Evolutionary conservation across 2,797 vertebrate species (phyloP).

Genomic region (Poecilia picta): DNA sequence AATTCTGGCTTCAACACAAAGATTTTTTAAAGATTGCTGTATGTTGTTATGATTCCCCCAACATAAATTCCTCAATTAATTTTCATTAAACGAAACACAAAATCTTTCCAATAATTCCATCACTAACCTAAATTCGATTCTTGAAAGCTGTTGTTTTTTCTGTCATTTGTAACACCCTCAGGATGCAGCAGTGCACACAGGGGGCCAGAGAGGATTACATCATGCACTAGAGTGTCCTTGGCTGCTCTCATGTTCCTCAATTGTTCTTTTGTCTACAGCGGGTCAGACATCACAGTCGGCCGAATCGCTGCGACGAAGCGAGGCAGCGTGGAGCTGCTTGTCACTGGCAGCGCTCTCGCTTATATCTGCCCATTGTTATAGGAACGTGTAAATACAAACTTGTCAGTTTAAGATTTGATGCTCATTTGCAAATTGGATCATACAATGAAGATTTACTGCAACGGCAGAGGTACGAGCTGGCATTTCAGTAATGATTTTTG

Average conservation of each 20-base stretch:
- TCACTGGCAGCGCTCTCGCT: slow-evolving; percentile 22
- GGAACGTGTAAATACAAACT: slow-evolving; percentile 23
- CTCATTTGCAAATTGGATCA: slow-evolving; percentile 18
- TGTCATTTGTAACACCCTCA: not conserved
- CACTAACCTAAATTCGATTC: not conserved
- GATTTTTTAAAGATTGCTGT: not conserved
- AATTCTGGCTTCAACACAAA: not conserved
- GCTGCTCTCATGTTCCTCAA: slow-evolving; percentile 26
- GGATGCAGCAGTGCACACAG: slow-evolving; percentile 15
- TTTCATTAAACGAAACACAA: not conserved
- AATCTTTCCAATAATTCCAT: not conserved
- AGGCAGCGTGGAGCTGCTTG: slow-evolving; percentile 17
- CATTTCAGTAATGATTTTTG: not conserved
- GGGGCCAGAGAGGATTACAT: slow-evolving; percentile 25
- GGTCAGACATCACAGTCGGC: slow-evolving; percentile 45
- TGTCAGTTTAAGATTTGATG: slow-evolving; percentile 25
- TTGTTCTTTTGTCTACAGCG: slow-evolving; percentile 55
- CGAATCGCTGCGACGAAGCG: slow-evolving; percentile 32
- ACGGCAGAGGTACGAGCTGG: not conserved
- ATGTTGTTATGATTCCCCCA: not conserved
- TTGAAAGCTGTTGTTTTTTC: not conserved
- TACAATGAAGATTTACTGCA: slow-evolving; percentile 26
- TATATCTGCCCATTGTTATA: slow-evolving; percentile 41
- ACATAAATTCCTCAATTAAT: not conserved
- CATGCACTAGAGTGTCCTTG: slow-evolving; percentile 23